These are phyloP conservation scores for Merluccius polli DNA, from an alignment of 2,797 vertebrate genomes.

Conservation along the genomic window DNA sequence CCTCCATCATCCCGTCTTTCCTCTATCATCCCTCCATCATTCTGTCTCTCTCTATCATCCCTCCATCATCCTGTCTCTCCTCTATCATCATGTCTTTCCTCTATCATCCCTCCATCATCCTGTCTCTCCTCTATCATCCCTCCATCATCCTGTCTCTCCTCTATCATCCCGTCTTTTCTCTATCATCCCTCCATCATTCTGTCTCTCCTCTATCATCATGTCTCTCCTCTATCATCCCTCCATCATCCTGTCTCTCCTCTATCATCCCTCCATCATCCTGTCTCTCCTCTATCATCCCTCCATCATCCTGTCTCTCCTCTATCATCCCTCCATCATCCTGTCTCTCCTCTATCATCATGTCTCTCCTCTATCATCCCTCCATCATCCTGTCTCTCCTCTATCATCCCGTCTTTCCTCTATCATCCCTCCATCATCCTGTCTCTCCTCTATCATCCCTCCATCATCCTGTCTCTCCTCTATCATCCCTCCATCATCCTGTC, in stretches of 20 bases:
- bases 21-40: not conserved
- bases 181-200: not conserved
- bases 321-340: not conserved
- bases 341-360: too few relatives aligned
- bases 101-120: not conserved
- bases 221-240: not conserved
- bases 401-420: not conserved
- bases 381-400: not conserved
- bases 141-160: not conserved
- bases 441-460: too few relatives aligned
- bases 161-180: not conserved
- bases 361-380: not conserved
- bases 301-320: not conserved
- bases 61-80: conserved; percentile 43
- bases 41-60: not conserved
- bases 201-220: not conserved
- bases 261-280: conserved; percentile 23
- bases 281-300: conserved; percentile 14
- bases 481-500: not conserved
- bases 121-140: not conserved
- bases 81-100: conserved; percentile 35
- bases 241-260: not conserved
- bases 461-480: too few relatives aligned
- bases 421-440: too few relatives aligned
- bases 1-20: conserved; percentile 1